Percentiles rank a stretch among this genome's conserved stretches.
Conservation (phyloP, 2,888 invertebrate genomes). For the Pediacus dermestoides region DNA sequence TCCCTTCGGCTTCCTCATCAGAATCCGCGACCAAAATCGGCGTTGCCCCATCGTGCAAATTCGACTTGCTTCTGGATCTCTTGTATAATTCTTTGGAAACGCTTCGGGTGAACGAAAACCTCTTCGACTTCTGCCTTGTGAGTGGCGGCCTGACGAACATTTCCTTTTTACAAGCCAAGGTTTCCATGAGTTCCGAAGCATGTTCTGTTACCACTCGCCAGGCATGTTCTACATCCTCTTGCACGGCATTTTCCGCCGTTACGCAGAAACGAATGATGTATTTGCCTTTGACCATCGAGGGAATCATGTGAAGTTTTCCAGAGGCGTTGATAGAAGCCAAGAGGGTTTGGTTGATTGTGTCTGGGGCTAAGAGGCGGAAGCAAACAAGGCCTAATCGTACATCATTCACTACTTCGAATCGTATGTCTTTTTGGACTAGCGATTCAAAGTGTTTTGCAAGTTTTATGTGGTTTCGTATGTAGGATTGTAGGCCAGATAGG, state of each 20-base stretch:
- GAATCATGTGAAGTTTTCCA: constrained; percentile 83
- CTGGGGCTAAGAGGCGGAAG: constrained; percentile 68
- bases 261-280: constrained; percentile 77
- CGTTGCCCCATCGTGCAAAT: constrained; percentile 55
- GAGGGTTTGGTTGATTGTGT: constrained; percentile 68
- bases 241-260: constrained; percentile 71
- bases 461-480: constrained; percentile 77
- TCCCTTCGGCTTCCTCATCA: constrained; percentile 28
- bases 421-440: constrained; percentile 62
- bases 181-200: constrained; percentile 57
- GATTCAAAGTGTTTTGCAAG: constrained; percentile 73
- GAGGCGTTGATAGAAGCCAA: constrained; percentile 77
- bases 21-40: constrained; percentile 56
- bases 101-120: constrained; percentile 58
- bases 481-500: constrained; percentile 73
- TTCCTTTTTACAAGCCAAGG: constrained; percentile 47
- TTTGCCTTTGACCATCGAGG: constrained; percentile 70
- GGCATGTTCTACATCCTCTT: constrained; percentile 68
- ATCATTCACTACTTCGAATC: constrained; percentile 75
- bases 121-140: constrained; percentile 53
- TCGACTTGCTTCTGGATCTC: constrained; percentile 53
- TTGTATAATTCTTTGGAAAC: constrained; percentile 56
- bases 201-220: constrained; percentile 60
- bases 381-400: constrained; percentile 75
- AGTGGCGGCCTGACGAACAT: constrained; percentile 50